Conservation (phyloP, 2,113 vertebrate species). For the Macaca mulatta region DNA sequence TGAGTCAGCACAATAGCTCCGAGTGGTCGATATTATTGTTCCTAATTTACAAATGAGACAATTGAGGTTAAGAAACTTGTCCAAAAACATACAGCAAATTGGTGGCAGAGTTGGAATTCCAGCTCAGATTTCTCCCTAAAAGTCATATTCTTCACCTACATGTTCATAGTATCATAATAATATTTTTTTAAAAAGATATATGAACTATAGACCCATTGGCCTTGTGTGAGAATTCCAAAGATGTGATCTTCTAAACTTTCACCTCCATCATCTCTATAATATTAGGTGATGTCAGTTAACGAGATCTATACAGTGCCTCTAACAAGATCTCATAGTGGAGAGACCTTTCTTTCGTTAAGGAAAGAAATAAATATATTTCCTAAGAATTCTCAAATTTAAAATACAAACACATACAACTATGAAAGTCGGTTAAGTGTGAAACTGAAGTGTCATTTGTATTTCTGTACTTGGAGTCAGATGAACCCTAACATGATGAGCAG, state of each 20-base stretch:
- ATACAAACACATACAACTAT: background rate
- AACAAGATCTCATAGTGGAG: background rate
- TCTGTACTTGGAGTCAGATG: background rate
- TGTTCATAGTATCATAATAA: background rate
- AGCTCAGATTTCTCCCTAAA: background rate
- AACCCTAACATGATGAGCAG: background rate
- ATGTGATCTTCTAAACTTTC: background rate
- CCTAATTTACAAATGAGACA: background rate
- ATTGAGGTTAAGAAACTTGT: background rate
- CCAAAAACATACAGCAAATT: background rate
- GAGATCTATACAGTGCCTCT: background rate
- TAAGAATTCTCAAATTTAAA: slow-evolving; percentile 30
- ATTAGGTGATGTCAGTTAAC: background rate
- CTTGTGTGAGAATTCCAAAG: background rate
- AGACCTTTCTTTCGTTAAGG: background rate
- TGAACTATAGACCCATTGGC: background rate
- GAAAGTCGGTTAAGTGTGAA: background rate
- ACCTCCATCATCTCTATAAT: background rate
- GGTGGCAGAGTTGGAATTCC: background rate
- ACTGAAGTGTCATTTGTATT: background rate
- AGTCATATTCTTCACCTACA: background rate
- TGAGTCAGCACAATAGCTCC: background rate
- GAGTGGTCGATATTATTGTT: background rate
- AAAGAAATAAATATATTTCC: background rate
- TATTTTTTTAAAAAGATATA: background rate